Evolutionary conservation across 2,113 vertebrate genomes (phyloP).

Genomic region (Eptesicus fuscus): DNA sequence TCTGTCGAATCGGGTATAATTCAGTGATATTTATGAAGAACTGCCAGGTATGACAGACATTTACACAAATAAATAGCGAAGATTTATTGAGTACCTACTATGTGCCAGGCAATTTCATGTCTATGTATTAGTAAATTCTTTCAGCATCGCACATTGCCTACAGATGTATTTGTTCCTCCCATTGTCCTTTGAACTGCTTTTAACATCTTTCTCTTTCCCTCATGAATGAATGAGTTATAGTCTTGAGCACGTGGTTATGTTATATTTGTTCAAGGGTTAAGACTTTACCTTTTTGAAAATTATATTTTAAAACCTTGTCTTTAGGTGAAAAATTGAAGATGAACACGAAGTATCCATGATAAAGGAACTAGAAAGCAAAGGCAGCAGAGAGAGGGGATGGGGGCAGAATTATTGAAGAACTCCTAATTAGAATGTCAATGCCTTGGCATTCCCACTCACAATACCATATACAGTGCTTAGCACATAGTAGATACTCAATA

Average conservation of each 20-base stretch:
- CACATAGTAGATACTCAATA: neutral
- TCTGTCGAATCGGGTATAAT: neutral
- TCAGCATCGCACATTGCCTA: neutral
- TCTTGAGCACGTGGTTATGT: neutral
- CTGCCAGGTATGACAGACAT: neutral
- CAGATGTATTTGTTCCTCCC: neutral
- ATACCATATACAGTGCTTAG: neutral
- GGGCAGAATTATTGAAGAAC: neutral
- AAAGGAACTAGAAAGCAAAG: neutral
- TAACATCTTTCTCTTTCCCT: neutral
- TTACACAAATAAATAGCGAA: neutral
- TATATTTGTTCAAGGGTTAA: neutral
- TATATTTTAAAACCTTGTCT: neutral
- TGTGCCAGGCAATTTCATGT: neutral
- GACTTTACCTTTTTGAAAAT: constrained; percentile 10
- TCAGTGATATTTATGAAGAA: neutral
- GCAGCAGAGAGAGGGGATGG: neutral
- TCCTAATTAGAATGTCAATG: neutral
- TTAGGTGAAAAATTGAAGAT: neutral
- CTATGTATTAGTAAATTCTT: neutral
- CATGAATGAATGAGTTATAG: neutral
- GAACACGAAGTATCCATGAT: neutral
- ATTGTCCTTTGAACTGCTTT: neutral
- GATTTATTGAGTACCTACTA: neutral
- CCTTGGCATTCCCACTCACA: neutral